Evolutionary conservation across 2,113 vertebrate species (phyloP), one percentile per base, ranked within the genome.

Genomic region (Sakesphorus luctuosus): DNA sequence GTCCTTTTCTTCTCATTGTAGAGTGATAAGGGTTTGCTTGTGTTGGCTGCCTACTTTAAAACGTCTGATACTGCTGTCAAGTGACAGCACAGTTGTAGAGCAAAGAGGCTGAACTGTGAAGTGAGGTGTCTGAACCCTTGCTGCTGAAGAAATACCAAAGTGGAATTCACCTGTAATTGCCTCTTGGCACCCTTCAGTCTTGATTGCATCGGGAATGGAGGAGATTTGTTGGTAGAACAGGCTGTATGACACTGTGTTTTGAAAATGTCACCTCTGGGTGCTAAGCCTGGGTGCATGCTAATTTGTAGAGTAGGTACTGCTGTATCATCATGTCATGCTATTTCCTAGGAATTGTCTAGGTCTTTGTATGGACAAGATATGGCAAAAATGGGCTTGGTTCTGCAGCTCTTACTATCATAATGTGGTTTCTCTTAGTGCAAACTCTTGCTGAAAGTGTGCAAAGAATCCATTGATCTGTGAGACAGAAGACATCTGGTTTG

Each of bases 201-300:
- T 62, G 16, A 35, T 63, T 56, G 13, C 29, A 5, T 8, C 72
- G 28, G 25, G 20, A 5, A 38, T 49, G 33, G 33, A 62, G 43
- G 61, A 75, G 29, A 47, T 58, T 14, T 36, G 18, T 12, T 58
- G 26, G 50, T 62, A 44, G 47, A 71, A 78, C 1, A 31, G 26
- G 25, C 15, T 1, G 0, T 11, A 13, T 46, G 66, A 75, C 78
- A 35, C n/a, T 33, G 23, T 18, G 0, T 58, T 85, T 29, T 26
- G 47, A 59, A 58, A 80, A 33, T 33, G 20, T 29, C 38, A 33
- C 13, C 23, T 65, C 49, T 67, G 19, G 10, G 5, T 59, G 21
- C 13, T 23, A 72, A 74, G n/a, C 9, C 14, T 53, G 6, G 23
- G 33, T 9, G 6, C 8, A 8, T 67, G 8, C 49, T 67, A 58